Percentiles rank a stretch among this genome's conserved stretches.
phyloP scores from a whole-genome alignment of 2,113 vertebrate species.

The Notiomystis cincta region DNA sequence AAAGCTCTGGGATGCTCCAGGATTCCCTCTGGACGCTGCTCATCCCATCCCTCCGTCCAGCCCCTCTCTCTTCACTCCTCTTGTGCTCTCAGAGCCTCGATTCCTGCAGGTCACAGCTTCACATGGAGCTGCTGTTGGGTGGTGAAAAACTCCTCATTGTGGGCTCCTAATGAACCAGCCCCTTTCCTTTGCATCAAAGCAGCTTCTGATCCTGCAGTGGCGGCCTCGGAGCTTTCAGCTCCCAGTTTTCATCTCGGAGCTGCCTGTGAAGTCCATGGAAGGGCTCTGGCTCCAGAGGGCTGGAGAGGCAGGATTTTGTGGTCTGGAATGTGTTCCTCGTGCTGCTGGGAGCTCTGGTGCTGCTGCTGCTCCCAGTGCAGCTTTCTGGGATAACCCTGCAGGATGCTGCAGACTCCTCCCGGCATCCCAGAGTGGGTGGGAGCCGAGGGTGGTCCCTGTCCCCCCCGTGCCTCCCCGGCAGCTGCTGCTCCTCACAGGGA shows the following conservation, averaged over 20 bases:
- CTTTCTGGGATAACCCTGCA: neutral
- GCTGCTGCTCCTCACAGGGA: neutral
- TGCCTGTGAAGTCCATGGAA: neutral
- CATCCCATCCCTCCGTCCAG: neutral
- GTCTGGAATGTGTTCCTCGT: neutral
- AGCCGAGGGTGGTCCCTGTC: accelerated
- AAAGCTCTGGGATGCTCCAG: neutral
- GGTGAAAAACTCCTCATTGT: neutral
- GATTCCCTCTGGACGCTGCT: neutral
- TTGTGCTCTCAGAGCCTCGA: neutral
- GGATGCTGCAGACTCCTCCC: neutral
- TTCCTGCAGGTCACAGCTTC: neutral
- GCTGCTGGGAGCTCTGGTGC: neutral
- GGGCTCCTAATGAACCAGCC: neutral
- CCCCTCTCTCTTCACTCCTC: neutral
- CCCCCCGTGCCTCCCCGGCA: neutral
- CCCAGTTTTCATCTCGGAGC: neutral
- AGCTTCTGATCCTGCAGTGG: neutral
- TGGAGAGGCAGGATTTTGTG: neutral
- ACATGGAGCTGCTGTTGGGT: accelerated
- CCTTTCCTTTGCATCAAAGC: neutral
- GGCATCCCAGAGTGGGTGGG: accelerated
- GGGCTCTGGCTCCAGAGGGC: neutral
- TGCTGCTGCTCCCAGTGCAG: neutral
- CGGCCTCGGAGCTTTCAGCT: neutral